These are phyloP conservation scores for Vidua chalybeata DNA, from an alignment of 2,113 vertebrate species.

Conservation along the genomic window DNA sequence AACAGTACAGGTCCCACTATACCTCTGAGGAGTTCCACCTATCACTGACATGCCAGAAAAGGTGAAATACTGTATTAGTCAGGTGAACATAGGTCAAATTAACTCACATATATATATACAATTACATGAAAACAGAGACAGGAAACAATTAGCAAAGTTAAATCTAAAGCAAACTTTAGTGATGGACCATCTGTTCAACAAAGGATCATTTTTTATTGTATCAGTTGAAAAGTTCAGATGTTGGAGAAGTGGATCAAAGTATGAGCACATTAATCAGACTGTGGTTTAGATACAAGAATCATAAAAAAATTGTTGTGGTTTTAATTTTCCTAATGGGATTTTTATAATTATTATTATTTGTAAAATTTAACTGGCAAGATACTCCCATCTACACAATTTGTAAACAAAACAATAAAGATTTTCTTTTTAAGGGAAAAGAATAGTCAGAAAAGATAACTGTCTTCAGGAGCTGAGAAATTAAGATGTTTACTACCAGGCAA, in stretches of 20 bases:
- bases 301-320: not conserved
- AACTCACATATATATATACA: not conserved
- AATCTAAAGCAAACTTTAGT: not conserved
- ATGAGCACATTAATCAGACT: not conserved
- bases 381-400: not conserved
- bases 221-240: not conserved
- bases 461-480: not conserved
- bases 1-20: not conserved
- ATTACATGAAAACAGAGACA: not conserved
- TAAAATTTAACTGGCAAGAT: not conserved
- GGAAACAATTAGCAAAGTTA: not conserved
- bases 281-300: not conserved
- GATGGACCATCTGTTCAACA: not conserved
- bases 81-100: not conserved
- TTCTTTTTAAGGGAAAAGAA: not conserved
- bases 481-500: not conserved
- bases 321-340: not conserved
- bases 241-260: not conserved
- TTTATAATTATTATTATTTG: not conserved
- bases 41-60: not conserved
- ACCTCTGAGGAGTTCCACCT: not conserved
- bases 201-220: not conserved
- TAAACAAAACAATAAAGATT: not conserved
- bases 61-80: not conserved
- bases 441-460: not conserved